Conservation (phyloP, 2,888 invertebrate species). For the Leptopilina drosophilae region DNA sequence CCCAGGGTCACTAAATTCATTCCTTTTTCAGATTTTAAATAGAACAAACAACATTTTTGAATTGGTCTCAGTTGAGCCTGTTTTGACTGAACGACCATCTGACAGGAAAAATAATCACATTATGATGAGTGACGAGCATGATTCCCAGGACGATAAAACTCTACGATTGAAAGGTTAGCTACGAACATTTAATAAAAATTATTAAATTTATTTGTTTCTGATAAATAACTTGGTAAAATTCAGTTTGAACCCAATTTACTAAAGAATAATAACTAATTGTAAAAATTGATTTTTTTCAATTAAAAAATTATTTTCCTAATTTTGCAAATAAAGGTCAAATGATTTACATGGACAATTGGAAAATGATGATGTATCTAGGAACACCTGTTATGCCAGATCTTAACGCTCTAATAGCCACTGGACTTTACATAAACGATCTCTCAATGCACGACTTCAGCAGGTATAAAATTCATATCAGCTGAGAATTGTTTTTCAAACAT, state of each 20-base stretch:
- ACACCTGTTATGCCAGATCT: slow-evolving; percentile 98
- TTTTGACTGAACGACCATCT: slow-evolving; percentile 82
- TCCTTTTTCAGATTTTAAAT: slow-evolving; percentile 87
- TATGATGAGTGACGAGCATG: slow-evolving; percentile 82
- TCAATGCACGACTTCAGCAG: slow-evolving; percentile 99
- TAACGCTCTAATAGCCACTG: slow-evolving; percentile 93
- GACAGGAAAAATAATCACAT: slow-evolving; percentile 79
- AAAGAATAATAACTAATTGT: no score
- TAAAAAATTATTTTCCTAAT: neutral
- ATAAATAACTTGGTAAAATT: no score
- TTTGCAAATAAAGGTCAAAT: slow-evolving; percentile 88
- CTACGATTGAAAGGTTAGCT: slow-evolving; percentile 70
- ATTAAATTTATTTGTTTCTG: neutral
- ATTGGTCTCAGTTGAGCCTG: slow-evolving; percentile 91
- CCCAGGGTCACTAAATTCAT: no score
- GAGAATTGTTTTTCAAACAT: no score
- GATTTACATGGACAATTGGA: slow-evolving; percentile 99
- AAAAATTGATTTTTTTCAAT: no score
- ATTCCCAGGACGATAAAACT: slow-evolving; percentile 82
- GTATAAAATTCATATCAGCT: slow-evolving; percentile 75
- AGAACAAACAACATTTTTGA: slow-evolving; percentile 98
- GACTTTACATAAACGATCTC: slow-evolving; percentile 97
- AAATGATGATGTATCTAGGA: slow-evolving; percentile 97
- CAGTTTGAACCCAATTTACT: no score
- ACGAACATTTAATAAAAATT: neutral